Percentiles rank a stretch among this genome's conserved stretches.
Conservation (phyloP, 1,140 invertebrate genomes). For the Pseudomyrmex pallidus region DNA sequence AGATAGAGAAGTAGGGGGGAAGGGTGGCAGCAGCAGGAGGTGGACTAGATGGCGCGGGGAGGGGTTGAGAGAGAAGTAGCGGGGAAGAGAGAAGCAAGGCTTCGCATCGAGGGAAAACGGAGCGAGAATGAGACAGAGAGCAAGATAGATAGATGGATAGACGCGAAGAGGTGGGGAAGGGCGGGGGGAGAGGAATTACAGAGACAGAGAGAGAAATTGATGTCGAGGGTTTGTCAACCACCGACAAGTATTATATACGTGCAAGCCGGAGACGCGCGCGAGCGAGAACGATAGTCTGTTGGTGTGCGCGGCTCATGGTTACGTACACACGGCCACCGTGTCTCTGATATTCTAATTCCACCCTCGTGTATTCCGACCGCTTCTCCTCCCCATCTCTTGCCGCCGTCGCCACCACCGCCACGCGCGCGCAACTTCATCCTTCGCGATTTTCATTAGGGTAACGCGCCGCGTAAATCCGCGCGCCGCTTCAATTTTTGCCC, state of each 20-base stretch:
- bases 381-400: constrained; percentile 42
- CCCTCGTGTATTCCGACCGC: constrained; percentile 74
- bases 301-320: constrained; percentile 47
- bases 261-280: constrained; percentile 54
- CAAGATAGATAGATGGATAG: constrained; percentile 51
- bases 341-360: constrained; percentile 82
- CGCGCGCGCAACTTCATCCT: constrained; percentile 67
- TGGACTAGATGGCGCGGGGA: constrained; percentile 37
- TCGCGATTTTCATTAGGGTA: constrained; percentile 82
- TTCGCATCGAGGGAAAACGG: constrained; percentile 39
- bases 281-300: constrained; percentile 22
- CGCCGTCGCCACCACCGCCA: constrained; percentile 21
- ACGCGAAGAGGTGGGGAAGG: constrained; percentile 19
- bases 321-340: constrained; percentile 69
- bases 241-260: constrained; percentile 80
- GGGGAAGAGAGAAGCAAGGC: constrained; percentile 61
- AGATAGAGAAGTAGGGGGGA: constrained; percentile 66
- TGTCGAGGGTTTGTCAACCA: constrained; percentile 83
- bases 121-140: constrained; percentile 39
- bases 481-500: constrained; percentile 67
- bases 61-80: constrained; percentile 59
- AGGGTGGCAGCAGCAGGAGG: constrained; percentile 18
- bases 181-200: constrained; percentile 66
- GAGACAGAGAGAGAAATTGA: constrained; percentile 78
- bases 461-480: constrained; percentile 78